Base-by-base conservation (phyloP, 2,113 vertebrate species). In the Bettongia penicillata region DNA sequence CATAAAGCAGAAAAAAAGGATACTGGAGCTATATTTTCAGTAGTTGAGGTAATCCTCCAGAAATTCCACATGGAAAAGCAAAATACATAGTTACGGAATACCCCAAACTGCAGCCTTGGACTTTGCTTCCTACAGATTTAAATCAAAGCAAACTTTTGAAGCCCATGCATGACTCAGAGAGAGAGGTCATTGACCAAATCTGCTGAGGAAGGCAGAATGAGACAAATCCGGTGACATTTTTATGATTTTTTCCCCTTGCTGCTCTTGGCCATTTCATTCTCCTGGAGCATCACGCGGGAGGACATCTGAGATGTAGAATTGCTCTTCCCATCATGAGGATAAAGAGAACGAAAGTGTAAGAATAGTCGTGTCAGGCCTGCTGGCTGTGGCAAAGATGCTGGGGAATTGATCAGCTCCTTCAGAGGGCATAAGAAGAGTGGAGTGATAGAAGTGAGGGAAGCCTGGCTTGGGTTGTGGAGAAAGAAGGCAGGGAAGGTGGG, bases 121-220 rank as follows among this genome's bases (percentile, higher is more conserved):
- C 97, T 98, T 97, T 97, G 95, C 97, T 96, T 98, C 96, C 98
- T 98, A 94, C 97, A 97, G 97, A 95, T 96, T 97, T 96, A 98
- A 98, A 97, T 98, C 98, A 97, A 90, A 95, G 94, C 92, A 96
- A 98, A 94, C 68, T 98, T 98, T 98, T 97, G 97, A 98, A 98
- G 96, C 89, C 55, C 93, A 98, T 97, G 93, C 57, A 95, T 98
- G 98, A 98, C 96, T 98, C 98, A 98, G 94, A 97, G 95, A 97
- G 98, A 97, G 98, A 98, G 98, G 97, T 98, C 98, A 97, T 93
- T 68, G 57, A 97, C 98, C 97, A 98, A 97, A 98, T 98, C 97
- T 98, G 98, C 98, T 98, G 98, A 98, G 96, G 91, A 93, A 98
- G 94, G 97, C 98, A 97, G 94, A 93, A 95, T 98, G 96, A 98